Base-by-base conservation (phyloP, 2,113 vertebrate genomes). In the Otis tarda region DNA sequence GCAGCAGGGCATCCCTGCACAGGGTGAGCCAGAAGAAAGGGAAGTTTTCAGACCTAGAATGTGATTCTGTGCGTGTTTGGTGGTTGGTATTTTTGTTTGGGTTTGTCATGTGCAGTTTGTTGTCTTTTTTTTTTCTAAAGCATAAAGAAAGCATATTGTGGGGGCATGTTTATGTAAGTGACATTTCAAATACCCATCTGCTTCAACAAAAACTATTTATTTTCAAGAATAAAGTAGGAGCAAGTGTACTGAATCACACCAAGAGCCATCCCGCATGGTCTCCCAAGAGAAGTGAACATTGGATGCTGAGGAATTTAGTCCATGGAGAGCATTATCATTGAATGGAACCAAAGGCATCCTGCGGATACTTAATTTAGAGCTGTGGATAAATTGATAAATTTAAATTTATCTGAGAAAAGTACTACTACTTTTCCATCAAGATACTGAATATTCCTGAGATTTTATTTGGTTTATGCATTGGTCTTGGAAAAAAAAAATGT, bases 401-500 rank as follows among this genome's bases (percentile, higher is more conserved):
- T 65, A 12, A 31, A 0, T 80, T 49, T 76, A 23, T 55, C 39
- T 74, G 49, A 61, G 23, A 61, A 71, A 64, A 31, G 9, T 82
- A 17, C 25, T 49, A 28, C 14, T n/a, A 37, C 8, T 81, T 57
- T 75, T 52, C 33, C 12, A 24, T 76, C 52, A 76, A 64, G 28
- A 52, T 35, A 4, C 12, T 57, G 37, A 57, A 52, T 23, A 5
- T 53, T 80, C 20, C 50, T 65, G 23, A 80, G 22, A 4, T 75
- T 84, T 94, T 64, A 45, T 43, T 33, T 68, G 15, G 9, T 65
- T 49, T 59, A 23, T 9, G 30, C 14, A 53, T 13, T 79, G 30
- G 24, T 84, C 10, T 16, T 7, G n/a, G 7, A 10, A 1, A 1
- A 28, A 52, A 61, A 9, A 49, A 23, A 49, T 7, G 1, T 50